A percentile compares a stretch with the other conserved stretches of the same genome.
Evolutionary conservation across 2,888 invertebrate species (phyloP).

Genomic region (Drosophila paramelanica): DNA sequence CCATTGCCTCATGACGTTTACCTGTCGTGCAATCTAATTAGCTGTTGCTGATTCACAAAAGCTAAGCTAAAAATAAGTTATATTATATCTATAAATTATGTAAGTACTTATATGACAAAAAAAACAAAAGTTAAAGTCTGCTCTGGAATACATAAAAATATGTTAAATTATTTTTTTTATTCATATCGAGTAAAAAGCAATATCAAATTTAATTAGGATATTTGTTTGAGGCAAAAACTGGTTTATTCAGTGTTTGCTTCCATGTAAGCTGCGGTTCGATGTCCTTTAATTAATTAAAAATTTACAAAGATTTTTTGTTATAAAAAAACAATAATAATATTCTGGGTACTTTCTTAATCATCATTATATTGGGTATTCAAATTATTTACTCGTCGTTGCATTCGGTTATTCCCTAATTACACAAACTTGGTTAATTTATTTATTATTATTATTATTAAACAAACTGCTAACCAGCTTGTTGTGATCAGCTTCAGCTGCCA

Average conservation of each 20-base stretch:
- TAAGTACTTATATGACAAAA: constrained; percentile 9
- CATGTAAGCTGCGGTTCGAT: constrained; percentile 34
- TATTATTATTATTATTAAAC: constrained; percentile 7
- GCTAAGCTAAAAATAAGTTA: background rate
- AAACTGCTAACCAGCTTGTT: constrained; percentile 17
- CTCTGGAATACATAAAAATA: constrained; percentile 1
- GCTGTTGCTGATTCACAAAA: constrained; percentile 43
- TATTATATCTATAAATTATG: constrained; percentile 13
- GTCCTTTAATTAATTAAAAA: constrained; percentile 38
- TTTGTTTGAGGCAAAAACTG: background rate
- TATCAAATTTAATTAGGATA: background rate
- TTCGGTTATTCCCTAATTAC: constrained; percentile 27
- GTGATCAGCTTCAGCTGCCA: constrained; percentile 14
- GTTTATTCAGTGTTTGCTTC: constrained; percentile 24
- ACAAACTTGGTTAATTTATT: constrained; percentile 13
- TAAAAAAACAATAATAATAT: constrained; percentile 2
- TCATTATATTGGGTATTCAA: background rate
- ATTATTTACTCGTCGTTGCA: background rate
- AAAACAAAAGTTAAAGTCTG: background rate
- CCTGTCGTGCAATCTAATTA: constrained; percentile 67
- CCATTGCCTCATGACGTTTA: constrained; percentile 21
- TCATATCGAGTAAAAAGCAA: background rate
- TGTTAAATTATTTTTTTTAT: background rate
- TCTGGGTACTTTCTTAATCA: constrained; percentile 18
- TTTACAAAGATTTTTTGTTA: background rate